phyloP scores from a whole-genome alignment of 2,113 vertebrate species.

The Rynchops niger region DNA sequence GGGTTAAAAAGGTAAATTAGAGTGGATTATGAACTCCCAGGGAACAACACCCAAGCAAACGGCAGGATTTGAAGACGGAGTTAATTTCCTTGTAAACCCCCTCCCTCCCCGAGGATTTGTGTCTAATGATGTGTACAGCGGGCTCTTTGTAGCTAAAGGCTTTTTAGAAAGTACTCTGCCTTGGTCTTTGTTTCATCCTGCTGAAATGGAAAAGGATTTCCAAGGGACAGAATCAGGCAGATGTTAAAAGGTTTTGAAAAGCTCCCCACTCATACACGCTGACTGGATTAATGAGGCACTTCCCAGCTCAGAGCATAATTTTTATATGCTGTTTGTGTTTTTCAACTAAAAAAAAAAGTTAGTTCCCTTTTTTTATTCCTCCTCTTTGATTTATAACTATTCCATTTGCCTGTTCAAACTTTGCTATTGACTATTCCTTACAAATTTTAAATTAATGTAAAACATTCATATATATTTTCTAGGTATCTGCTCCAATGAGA shows the following conservation, averaged over 20 bases:
- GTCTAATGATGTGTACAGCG: background rate
- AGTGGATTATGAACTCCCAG: background rate
- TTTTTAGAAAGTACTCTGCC: slow-evolving; percentile 1
- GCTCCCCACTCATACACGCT: background rate
- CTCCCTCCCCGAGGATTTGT: background rate
- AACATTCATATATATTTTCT: background rate
- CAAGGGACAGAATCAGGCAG: background rate
- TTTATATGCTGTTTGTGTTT: background rate
- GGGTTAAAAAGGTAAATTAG: background rate
- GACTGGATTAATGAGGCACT: slow-evolving; percentile 15
- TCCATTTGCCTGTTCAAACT: background rate
- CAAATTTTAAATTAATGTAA: background rate
- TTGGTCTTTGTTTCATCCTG: background rate
- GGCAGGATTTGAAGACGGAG: background rate
- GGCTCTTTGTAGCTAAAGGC: background rate
- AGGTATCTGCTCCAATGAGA: background rate
- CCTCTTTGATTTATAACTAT: background rate
- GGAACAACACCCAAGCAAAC: background rate
- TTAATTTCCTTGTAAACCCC: background rate
- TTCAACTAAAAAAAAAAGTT: background rate
- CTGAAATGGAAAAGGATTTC: slow-evolving; percentile 21
- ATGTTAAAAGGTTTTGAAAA: slow-evolving; percentile 43
- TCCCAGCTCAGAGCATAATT: background rate
- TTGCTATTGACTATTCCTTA: background rate
- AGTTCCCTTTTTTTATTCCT: background rate